Conservation (phyloP, 2,888 invertebrate genomes). For the Heterodera filipjevi region DNA sequence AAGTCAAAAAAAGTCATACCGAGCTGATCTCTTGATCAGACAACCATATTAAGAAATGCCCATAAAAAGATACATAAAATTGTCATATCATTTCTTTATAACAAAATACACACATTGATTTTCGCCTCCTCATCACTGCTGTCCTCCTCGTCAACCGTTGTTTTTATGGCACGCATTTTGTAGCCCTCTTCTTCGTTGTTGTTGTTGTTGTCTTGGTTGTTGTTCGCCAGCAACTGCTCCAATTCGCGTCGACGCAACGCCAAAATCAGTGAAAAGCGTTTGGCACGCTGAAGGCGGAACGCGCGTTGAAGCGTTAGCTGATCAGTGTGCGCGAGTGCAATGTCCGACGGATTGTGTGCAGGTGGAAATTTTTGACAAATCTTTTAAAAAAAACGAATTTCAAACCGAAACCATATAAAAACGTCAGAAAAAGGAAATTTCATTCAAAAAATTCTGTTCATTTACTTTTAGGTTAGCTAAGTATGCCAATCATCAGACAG, state of each 20-base stretch:
- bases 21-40: no score
- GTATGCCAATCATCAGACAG: no score
- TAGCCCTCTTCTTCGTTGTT: background rate
- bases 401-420: no score
- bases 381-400: background rate
- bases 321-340: conserved; percentile 27
- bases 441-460: no score
- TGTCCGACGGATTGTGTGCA: conserved; percentile 7
- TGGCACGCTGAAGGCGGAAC: conserved; percentile 21
- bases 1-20: background rate
- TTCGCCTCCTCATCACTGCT: conserved; percentile 47
- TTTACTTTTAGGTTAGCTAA: no score
- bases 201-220: background rate
- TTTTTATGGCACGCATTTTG: background rate
- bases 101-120: conserved; percentile 29
- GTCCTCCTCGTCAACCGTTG: conserved; percentile 25
- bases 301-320: conserved; percentile 8
- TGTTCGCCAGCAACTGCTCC: conserved; percentile 9
- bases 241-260: background rate
- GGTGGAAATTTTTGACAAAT: background rate
- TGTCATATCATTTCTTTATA: no score
- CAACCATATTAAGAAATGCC: no score
- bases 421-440: no score
- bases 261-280: background rate
- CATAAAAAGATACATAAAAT: no score